Base-by-base conservation (phyloP, 2,888 invertebrate genomes). In the Dascillus cervinus region DNA sequence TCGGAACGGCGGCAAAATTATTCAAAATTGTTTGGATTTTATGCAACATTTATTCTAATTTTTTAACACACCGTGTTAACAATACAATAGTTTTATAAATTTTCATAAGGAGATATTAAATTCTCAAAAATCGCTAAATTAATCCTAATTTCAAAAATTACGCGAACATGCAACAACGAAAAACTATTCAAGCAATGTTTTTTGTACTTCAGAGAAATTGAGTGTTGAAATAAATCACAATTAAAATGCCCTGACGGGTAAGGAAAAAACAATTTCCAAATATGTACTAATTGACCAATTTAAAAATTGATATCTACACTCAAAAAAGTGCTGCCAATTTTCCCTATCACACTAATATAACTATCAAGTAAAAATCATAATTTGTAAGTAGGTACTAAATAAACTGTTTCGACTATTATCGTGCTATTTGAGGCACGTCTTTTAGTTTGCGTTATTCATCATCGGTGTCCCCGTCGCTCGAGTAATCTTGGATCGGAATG, bases 381-480 rank as follows among this genome's bases (percentile, higher is more conserved):
- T 17, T 17, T 17, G 17, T 6, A 17, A 17, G 5, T 6, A 39
- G 39, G 39, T 39, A 39, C 35, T 39, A 39, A 32, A 30, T 39
- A 37, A 40, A 36, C 28, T 34, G 37, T 34, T 40, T 34, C 27
- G 35, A 37, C 34, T 26, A 34, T 40, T 43, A 43, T 10, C 42
- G 43, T 47, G 44, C 44, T 32, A 23, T 30, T 22, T 28, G 37
- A 35, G 46, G 44, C 45, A 48, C 49, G 43, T 26, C 34, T 27
- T 44, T 47, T 27, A 51, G 54, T 55, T 55, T 59, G 44, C 56
- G 61, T 69, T 75, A 91, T 73, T 94, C 92, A 60, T 91, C 91
- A 65, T 92, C 92, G 19, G 90, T 85, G 61, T 88, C 92, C 22
- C 88, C 83, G 58, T 90, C 92, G 64, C 90, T 90, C 55, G 86